Evolutionary conservation across 2,113 vertebrate species (phyloP).

Genomic region (Grammomys surdaster): DNA sequence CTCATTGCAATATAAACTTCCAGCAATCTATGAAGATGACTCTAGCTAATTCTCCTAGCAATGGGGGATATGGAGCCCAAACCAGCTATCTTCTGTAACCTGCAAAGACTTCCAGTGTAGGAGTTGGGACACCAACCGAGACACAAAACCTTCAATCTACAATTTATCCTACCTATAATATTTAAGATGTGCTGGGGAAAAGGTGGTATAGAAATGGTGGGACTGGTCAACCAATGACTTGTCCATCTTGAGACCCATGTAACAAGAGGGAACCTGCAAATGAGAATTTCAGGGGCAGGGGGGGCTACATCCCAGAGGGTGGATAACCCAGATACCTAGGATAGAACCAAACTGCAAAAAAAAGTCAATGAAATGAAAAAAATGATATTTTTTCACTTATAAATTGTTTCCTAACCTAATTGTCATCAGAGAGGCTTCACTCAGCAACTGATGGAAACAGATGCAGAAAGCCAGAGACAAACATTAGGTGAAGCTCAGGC

Average conservation of each 20-base stretch:
- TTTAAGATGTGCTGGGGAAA: neutral
- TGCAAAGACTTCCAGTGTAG: neutral
- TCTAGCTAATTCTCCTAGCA: neutral
- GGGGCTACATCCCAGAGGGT: neutral
- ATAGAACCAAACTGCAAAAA: neutral
- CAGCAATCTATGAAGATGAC: neutral
- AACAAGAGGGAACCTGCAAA: neutral
- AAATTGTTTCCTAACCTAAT: neutral
- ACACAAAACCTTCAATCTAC: neutral
- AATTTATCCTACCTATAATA: neutral
- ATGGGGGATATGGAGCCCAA: neutral
- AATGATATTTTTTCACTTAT: neutral
- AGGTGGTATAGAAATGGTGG: neutral
- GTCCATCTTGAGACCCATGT: neutral
- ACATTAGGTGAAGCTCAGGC: neutral
- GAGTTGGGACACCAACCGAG: neutral
- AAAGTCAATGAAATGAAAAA: neutral
- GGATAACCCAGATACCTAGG: neutral
- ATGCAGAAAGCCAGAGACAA: neutral
- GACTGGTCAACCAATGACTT: neutral
- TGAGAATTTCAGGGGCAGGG: neutral
- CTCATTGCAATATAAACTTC: neutral
- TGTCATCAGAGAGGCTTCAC: neutral
- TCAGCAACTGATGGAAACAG: neutral
- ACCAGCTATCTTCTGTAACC: neutral